phyloP scores from a whole-genome alignment of 2,113 vertebrate species.

The Gadus macrocephalus region DNA sequence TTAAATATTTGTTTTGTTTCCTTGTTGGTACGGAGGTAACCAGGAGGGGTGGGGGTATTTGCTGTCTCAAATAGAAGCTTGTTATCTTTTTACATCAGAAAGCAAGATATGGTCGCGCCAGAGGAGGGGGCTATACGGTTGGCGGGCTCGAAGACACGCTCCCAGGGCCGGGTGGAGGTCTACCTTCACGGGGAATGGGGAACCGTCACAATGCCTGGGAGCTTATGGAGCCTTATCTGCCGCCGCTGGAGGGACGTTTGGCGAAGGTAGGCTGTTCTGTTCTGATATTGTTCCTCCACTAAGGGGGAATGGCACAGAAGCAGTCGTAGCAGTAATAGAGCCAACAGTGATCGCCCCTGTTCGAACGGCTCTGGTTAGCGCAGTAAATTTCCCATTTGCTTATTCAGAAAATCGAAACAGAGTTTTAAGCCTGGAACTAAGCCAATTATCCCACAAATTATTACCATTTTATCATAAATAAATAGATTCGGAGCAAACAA shows the following conservation, averaged over 20 bases:
- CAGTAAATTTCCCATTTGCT: neutral
- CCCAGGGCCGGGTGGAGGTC: conserved; percentile 75
- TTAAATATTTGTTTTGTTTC: too few species aligned
- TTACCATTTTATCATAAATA: too few species aligned
- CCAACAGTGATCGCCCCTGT: neutral
- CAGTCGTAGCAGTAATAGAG: conserved; percentile 38
- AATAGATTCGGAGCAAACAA: too few species aligned
- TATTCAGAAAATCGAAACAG: too few species aligned
- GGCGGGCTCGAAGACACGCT: conserved; percentile 16
- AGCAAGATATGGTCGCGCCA: neutral
- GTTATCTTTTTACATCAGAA: too few species aligned
- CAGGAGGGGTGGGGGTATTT: too few species aligned
- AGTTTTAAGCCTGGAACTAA: too few species aligned
- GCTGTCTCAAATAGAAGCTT: too few species aligned
- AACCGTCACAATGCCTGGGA: conserved; percentile 76
- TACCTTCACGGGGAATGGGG: conserved; percentile 76
- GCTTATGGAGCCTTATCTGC: conserved; percentile 59
- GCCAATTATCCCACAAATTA: too few species aligned
- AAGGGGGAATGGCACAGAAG: conserved; percentile 34
- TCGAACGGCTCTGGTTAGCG: neutral
- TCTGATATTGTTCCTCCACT: conserved; percentile 26
- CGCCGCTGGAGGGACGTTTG: conserved; percentile 45
- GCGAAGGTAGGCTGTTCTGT: conserved; percentile 58
- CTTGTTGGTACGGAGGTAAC: neutral
- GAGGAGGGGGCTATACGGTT: conserved; percentile 58